Percentiles rank a stretch among this genome's conserved stretches.
Conservation (phyloP, 2,113 vertebrate genomes). For the Casuarius casuarius region DNA sequence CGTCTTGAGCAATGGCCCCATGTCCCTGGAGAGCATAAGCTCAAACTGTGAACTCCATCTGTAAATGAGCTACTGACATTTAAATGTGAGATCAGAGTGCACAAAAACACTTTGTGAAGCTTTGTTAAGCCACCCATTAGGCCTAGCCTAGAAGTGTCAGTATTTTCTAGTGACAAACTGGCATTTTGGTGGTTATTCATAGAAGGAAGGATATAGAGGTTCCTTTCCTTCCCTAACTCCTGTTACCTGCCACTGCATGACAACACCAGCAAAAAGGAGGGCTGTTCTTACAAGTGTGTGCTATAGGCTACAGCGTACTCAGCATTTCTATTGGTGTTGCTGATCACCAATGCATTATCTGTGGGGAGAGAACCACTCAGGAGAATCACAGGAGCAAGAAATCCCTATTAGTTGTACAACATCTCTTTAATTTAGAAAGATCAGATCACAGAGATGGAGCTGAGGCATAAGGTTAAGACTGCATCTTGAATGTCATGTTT, state of each 20-base stretch:
- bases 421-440: not conserved
- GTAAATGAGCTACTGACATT: fast-evolving
- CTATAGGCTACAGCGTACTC: fast-evolving
- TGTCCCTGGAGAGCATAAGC: too few relatives aligned
- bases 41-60: not conserved
- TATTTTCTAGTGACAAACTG: not conserved
- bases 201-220: not conserved
- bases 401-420: not conserved
- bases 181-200: fast-evolving
- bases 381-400: not conserved
- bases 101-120: not conserved
- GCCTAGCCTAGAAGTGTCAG: not conserved
- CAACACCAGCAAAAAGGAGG: not conserved
- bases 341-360: not conserved
- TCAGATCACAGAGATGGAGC: not conserved
- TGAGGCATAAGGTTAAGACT: not conserved
- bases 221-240: not conserved
- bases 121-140: not conserved
- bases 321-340: not conserved
- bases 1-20: not conserved
- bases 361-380: not conserved
- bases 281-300: fast-evolving
- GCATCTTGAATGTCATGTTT: not conserved
- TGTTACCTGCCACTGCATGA: not conserved
- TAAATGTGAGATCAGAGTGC: not conserved